These are phyloP conservation scores for Sminthurinus signatus DNA, from an alignment of 1,140 invertebrate species.

Conservation along the genomic window DNA sequence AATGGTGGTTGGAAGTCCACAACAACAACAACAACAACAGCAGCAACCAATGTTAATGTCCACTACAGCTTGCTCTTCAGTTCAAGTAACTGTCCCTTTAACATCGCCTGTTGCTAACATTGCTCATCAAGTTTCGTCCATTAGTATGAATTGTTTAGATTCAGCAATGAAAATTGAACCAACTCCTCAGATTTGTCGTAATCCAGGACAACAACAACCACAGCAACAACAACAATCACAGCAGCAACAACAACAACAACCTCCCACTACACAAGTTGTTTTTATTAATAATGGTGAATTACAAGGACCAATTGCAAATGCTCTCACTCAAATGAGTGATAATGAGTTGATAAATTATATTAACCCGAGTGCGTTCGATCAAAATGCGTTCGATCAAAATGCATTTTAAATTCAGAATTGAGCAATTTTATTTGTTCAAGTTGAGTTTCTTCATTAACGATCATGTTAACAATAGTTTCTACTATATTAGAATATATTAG, in stretches of 20 bases:
- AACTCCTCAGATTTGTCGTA: not conserved
- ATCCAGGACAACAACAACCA: not conserved
- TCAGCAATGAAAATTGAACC: constrained; percentile 12
- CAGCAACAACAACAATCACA: not conserved
- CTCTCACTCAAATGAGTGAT: constrained; percentile 68
- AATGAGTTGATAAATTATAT: constrained; percentile 77
- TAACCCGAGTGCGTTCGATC: constrained; percentile 74
- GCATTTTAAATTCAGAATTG: too few relatives aligned
- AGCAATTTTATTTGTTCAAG: too few relatives aligned
- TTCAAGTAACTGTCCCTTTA: not conserved
- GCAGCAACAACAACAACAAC: not conserved
- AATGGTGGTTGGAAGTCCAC: not conserved
- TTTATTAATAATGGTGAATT: constrained; percentile 16
- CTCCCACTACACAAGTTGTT: not conserved
- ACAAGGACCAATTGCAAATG: constrained; percentile 45
- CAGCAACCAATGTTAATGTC: not conserved
- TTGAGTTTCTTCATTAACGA: too few relatives aligned
- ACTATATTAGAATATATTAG: too few relatives aligned
- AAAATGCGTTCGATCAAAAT: constrained; percentile 23
- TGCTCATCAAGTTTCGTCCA: too few relatives aligned
- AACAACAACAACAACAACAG: constrained; percentile 8
- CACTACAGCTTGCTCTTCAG: not conserved
- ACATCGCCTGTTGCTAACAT: not conserved
- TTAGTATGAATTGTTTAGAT: not conserved
- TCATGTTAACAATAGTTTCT: too few relatives aligned